Conservation (phyloP, 2,888 invertebrate genomes). For the Erebia palarica region DNA sequence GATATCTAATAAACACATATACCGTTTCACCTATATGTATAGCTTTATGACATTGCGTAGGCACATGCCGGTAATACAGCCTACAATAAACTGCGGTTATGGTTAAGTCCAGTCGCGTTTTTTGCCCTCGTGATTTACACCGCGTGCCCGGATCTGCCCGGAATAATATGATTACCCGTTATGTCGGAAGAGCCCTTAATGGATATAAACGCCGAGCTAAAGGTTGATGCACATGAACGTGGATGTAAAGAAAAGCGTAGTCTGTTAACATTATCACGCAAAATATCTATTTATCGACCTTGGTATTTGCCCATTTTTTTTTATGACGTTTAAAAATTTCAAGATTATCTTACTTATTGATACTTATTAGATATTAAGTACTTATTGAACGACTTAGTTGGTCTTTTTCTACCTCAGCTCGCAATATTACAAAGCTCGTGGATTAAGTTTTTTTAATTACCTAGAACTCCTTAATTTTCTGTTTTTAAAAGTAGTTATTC, state of each 20-base stretch:
- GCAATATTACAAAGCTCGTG: no score
- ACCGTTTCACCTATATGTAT: background rate
- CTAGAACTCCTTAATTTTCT: no score
- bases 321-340: background rate
- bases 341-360: no score
- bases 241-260: background rate
- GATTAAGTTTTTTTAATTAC: no score
- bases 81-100: constrained; percentile 67
- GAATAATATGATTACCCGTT: constrained; percentile 59
- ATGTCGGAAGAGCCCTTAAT: constrained; percentile 77
- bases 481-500: no score
- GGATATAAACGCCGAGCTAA: constrained; percentile 78
- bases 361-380: background rate
- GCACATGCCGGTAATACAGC: constrained; percentile 18
- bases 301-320: background rate
- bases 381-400: background rate
- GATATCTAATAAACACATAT: no score
- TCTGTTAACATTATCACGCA: no score
- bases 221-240: constrained; percentile 33
- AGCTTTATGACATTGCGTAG: background rate
- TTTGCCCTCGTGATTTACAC: constrained; percentile 67
- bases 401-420: no score
- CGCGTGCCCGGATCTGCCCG: constrained; percentile 72
- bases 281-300: no score
- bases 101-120: constrained; percentile 52